Percentiles rank a stretch among this genome's conserved stretches.
phyloP scores from a whole-genome alignment of 2,113 vertebrate species.

The Amblyopsis rosae region DNA sequence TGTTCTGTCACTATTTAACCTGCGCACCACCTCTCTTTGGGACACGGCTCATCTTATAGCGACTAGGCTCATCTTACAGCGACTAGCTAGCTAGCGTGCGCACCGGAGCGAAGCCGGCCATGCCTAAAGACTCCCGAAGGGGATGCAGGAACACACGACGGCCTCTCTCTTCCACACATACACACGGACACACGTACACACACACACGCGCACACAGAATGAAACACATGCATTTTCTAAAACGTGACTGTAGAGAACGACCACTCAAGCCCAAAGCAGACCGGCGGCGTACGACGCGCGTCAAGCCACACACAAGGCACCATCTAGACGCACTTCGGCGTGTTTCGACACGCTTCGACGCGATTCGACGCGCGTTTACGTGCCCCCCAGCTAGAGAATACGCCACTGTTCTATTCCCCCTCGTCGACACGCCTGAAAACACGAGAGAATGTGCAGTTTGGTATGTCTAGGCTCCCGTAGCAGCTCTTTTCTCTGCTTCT shows the following conservation, averaged over 20 bases:
- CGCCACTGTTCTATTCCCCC: too few species aligned
- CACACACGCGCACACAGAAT: slow-evolving; percentile 65
- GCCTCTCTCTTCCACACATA: slow-evolving; percentile 41
- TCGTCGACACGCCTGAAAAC: too few species aligned
- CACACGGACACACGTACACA: slow-evolving; percentile 60
- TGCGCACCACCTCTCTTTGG: slow-evolving; percentile 30
- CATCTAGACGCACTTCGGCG: too few species aligned
- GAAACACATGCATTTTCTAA: background rate
- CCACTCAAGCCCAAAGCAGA: background rate
- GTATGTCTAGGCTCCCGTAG: too few species aligned
- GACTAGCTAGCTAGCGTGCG: slow-evolving; percentile 6
- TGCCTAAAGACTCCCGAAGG: background rate
- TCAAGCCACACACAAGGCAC: too few species aligned
- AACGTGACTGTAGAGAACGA: slow-evolving; percentile 25
- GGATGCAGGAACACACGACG: background rate
- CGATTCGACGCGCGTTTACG: too few species aligned
- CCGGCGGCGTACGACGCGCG: too few species aligned
- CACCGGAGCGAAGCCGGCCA: background rate
- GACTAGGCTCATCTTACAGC: slow-evolving; percentile 49
- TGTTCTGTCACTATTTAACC: slow-evolving; percentile 68
- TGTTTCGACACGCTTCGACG: too few species aligned
- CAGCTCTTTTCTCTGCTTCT: too few species aligned
- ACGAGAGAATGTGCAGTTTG: too few species aligned
- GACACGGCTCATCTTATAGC: slow-evolving; percentile 42
- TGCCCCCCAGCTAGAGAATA: too few species aligned